Evolutionary conservation across 1,140 invertebrate species (phyloP), one percentile per base, ranked within the genome.

Genomic region (Tetranychus urticae): DNA sequence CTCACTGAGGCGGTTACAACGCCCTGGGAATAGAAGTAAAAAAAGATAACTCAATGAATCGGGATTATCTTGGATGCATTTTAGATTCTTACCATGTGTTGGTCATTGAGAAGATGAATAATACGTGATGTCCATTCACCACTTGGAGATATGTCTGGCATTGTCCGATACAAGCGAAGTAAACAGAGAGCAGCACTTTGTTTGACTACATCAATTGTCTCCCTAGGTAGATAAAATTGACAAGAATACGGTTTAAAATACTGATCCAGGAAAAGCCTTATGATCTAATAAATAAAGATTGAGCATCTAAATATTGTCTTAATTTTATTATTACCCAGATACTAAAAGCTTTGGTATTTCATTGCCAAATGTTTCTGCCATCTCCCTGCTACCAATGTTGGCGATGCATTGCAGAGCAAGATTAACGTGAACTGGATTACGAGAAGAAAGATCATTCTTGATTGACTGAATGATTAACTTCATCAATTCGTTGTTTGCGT

Each of bases 141-240:
- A 62, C 86, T 87, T 56, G 89, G 91, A 69, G 97, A 91, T 35
- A 97, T 85, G 62, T 78, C 97, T 67, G 90, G 83, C 66, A 85
- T 84, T 62, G 90, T 94, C 56, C 96, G 80, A 69, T 97, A 84
- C 39, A 99, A 75, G 65, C 91, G 81, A 57, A 99, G 75, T 56
- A 99, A 77, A 72, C 94, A 98, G 2, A 99, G 76, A 50, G 94
- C 94, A 65, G 96, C 94, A 68, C 91, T 97, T 76, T 99, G 96
- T 75, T 99, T 99, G 1, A 99, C 94, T 56, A 96, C 88, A 76
- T 99, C 96, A 80, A 97, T 97, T 3, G 94, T 98, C 72, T 99
- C 94, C 31, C 23, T 23, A 23, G 23, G 23, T 23, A 93, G 89
- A 69, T 39, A 5, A 47, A 56, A 56, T 14, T n/a, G n/a, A 56